phyloP scores from a whole-genome alignment of 2,797 vertebrate genomes.

The Smutsia temminckii region DNA sequence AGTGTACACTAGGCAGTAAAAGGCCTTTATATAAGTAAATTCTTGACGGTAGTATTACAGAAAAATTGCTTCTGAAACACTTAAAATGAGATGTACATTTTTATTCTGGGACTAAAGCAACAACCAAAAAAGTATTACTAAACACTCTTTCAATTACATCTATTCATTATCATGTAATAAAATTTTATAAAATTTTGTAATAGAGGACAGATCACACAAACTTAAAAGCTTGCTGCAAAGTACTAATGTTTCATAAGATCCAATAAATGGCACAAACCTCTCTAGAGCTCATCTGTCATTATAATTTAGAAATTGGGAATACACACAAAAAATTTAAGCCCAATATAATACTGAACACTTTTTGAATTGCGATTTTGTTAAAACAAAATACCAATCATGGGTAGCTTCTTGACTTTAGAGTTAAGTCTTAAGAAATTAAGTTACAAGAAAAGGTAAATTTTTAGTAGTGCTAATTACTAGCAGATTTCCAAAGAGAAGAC shows the following conservation, averaged over 20 bases:
- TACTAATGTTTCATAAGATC: not conserved
- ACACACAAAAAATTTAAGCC: not conserved
- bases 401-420: not conserved
- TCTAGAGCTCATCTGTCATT: not conserved
- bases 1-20: not conserved
- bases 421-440: constrained; percentile 30
- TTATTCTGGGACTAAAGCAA: not conserved
- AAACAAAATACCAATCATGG: constrained; percentile 4
- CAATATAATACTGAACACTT: not conserved
- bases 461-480: not conserved
- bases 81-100: not conserved
- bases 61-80: constrained; percentile 35
- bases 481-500: not conserved
- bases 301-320: not conserved
- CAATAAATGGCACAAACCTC: not conserved
- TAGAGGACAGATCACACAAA: constrained; percentile 19
- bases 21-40: not conserved
- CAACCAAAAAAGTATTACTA: constrained; percentile 18
- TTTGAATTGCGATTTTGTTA: not conserved
- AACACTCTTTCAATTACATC: constrained; percentile 10
- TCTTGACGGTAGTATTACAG: not conserved
- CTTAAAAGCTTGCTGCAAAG: constrained; percentile 45
- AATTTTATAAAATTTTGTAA: not conserved
- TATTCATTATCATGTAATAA: not conserved
- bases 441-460: constrained; percentile 4